Percentiles rank a stretch among this genome's conserved stretches.
Evolutionary conservation across 2,888 invertebrate genomes (phyloP).

Genomic region (Caenorhabditis zanzibari): DNA sequence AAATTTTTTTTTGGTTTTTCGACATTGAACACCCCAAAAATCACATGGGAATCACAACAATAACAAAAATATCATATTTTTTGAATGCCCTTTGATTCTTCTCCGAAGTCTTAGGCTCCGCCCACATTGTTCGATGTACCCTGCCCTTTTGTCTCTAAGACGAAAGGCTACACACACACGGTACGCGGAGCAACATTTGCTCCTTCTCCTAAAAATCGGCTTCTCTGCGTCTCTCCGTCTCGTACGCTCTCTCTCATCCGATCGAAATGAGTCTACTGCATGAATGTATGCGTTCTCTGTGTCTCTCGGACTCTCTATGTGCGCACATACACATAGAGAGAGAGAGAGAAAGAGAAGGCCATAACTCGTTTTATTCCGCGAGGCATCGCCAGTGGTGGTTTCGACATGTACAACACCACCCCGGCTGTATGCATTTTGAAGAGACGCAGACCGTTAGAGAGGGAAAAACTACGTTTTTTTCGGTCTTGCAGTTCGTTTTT

Average conservation of each 20-base stretch:
- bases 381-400: no score
- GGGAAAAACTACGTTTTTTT: neutral
- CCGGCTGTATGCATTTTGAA: constrained; percentile 4
- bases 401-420: neutral
- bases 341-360: constrained; percentile 43
- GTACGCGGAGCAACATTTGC: constrained; percentile 30
- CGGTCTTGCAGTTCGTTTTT: neutral
- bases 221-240: neutral
- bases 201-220: neutral
- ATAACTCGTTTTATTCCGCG: constrained; percentile 61
- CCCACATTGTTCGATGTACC: constrained; percentile 37
- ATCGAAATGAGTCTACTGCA: neutral
- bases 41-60: no score
- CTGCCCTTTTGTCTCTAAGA: constrained; percentile 3
- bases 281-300: constrained; percentile 17
- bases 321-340: no score
- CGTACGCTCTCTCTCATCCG: neutral
- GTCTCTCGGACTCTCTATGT: constrained; percentile 17
- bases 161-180: constrained; percentile 7
- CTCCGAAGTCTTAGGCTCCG: no score
- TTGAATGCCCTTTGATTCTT: no score
- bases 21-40: no score
- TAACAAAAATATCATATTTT: no score
- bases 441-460: constrained; percentile 33
- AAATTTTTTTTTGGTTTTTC: no score